phyloP scores from a whole-genome alignment of 2,888 invertebrate genomes.

The Onthophagus sagittarius region DNA sequence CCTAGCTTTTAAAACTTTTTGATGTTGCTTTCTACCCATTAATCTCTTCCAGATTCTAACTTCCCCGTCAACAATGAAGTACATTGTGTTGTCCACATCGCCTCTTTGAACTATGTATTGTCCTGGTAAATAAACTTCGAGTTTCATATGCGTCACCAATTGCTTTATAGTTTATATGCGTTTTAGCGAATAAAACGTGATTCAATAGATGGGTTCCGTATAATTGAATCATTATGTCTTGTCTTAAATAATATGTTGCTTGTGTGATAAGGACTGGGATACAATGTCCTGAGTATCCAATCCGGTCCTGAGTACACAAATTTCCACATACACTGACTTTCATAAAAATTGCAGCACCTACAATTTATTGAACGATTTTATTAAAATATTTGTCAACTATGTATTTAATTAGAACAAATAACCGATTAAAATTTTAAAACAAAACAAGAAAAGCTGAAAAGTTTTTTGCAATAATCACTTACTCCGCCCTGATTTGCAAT shows the following conservation, averaged over 20 bases:
- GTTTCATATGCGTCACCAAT: constrained; percentile 51
- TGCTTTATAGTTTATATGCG: constrained; percentile 51
- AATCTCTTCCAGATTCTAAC: constrained; percentile 34
- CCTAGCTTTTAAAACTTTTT: constrained; percentile 5
- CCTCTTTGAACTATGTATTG: constrained; percentile 56
- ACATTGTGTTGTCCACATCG: constrained; percentile 53
- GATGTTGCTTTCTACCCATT: constrained; percentile 18
- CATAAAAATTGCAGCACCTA: no score
- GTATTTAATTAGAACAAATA: no score
- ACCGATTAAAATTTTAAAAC: no score
- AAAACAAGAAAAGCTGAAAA: no score
- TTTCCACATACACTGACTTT: no score
- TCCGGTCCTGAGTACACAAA: no score
- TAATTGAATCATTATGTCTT: constrained; percentile 51
- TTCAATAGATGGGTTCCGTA: constrained; percentile 51
- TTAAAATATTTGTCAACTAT: no score
- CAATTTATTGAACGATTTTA: no score
- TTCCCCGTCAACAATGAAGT: constrained; percentile 54
- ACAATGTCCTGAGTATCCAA: no score
- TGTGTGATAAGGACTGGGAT: constrained; percentile 34
- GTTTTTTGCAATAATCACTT: no score
- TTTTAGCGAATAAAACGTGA: constrained; percentile 50
- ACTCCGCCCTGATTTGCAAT: no score
- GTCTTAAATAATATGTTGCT: constrained; percentile 24
- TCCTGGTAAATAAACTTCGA: constrained; percentile 53